These are phyloP conservation scores for Hipparchia sbordonii DNA, from an alignment of 2,888 invertebrate genomes.

Conservation along the genomic window DNA sequence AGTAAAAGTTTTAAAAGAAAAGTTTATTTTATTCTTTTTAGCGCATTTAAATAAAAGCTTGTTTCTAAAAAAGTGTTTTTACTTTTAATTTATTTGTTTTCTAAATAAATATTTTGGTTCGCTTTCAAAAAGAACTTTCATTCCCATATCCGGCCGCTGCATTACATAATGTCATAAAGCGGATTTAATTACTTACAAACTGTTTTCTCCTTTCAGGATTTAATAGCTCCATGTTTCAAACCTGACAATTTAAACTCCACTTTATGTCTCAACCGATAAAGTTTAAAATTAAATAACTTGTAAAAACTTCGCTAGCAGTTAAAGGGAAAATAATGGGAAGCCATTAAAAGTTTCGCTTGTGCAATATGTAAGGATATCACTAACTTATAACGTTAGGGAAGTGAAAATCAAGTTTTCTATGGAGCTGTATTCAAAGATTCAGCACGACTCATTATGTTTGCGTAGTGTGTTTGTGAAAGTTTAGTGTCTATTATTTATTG, in stretches of 20 bases:
- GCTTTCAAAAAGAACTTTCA: neutral
- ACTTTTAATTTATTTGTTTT: neutral
- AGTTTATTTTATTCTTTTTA: too few species aligned
- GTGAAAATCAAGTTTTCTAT: neutral
- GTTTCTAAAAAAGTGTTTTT: too few species aligned
- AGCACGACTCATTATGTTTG: neutral
- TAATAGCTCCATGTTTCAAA: neutral
- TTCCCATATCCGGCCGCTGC: neutral
- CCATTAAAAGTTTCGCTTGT: slow-evolving; percentile 28
- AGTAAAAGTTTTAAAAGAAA: too few species aligned
- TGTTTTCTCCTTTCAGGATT: slow-evolving; percentile 8
- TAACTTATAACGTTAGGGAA: slow-evolving; percentile 16
- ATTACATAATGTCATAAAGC: slow-evolving; percentile 13
- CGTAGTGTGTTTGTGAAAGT: neutral
- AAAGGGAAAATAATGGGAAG: slow-evolving; percentile 26
- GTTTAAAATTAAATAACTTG: slow-evolving; percentile 19
- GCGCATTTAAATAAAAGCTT: too few species aligned
- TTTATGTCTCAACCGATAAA: neutral
- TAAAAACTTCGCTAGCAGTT: slow-evolving; percentile 1
- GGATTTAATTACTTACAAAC: slow-evolving; percentile 20
- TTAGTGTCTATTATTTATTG: too few species aligned
- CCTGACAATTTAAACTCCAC: slow-evolving; percentile 5
- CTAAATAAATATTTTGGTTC: neutral
- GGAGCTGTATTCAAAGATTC: neutral
- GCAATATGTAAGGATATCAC: slow-evolving; percentile 16